These are phyloP conservation scores for Aphodius sticticus DNA, from an alignment of 2,888 invertebrate species.

Conservation along the genomic window DNA sequence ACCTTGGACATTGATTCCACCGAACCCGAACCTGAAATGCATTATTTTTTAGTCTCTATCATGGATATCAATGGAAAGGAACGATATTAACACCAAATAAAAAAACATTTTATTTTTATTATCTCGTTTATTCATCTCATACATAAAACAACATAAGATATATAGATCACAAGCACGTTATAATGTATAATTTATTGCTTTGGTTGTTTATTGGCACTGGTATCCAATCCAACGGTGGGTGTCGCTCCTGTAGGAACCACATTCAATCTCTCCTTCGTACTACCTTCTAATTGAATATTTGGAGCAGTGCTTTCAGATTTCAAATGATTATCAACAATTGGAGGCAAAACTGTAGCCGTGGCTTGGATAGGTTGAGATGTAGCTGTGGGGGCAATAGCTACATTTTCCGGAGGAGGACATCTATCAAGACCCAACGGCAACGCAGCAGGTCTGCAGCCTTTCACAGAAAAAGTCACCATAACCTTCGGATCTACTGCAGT, in stretches of 20 bases:
- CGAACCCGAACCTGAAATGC: too few relatives aligned
- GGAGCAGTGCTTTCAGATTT: neutral
- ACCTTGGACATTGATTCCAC: too few relatives aligned
- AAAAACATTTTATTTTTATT: neutral
- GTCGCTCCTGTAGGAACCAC: neutral
- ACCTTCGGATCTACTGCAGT: slow-evolving; percentile 53
- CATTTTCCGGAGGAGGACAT: slow-evolving; percentile 38
- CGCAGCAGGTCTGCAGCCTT: slow-evolving; percentile 56
- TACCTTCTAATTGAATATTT: slow-evolving; percentile 21
- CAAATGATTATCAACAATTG: neutral
- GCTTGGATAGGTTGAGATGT: slow-evolving; percentile 28
- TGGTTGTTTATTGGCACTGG: neutral
- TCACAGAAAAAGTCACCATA: slow-evolving; percentile 57
- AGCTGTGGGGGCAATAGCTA: slow-evolving; percentile 35
- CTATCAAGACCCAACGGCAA: slow-evolving; percentile 54
- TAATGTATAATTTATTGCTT: neutral
- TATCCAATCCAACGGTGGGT: slow-evolving; percentile 23
- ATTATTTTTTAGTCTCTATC: too few relatives aligned
- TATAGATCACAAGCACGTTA: neutral
- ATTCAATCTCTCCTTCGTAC: slow-evolving; percentile 22
- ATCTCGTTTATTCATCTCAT: neutral
- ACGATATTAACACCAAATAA: too few relatives aligned
- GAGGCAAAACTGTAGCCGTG: slow-evolving; percentile 26
- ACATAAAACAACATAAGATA: neutral
- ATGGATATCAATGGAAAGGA: too few relatives aligned